A percentile compares a stretch with the other conserved stretches of the same genome.
Evolutionary conservation across 1,140 invertebrate genomes (phyloP).

Genomic region (Eumaeus atala): DNA sequence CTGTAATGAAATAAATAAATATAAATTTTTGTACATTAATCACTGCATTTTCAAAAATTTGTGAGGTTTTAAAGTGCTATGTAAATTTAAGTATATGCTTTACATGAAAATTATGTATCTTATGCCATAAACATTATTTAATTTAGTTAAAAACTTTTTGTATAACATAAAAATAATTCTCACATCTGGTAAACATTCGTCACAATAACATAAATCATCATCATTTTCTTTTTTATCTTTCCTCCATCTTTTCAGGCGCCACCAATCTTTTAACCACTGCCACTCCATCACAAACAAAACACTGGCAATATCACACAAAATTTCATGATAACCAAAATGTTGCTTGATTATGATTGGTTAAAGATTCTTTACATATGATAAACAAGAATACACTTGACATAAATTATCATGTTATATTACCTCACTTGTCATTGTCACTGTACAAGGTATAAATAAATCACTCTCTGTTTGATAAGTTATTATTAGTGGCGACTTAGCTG

Average conservation of each 20-base stretch:
- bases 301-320: conserved; percentile 44
- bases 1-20: too few relatives aligned
- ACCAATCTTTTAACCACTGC: conserved; percentile 85
- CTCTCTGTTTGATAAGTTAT: too few relatives aligned
- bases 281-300: conserved; percentile 77
- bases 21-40: too few relatives aligned
- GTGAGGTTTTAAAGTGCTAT: too few relatives aligned
- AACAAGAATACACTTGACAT: conserved; percentile 62
- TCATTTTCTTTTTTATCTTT: conserved; percentile 73
- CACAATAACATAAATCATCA: conserved; percentile 82
- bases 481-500: too few relatives aligned
- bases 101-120: too few relatives aligned
- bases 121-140: not conserved
- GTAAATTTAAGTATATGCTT: too few relatives aligned
- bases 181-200: conserved; percentile 80
- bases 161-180: conserved; percentile 33
- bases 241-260: conserved; percentile 81
- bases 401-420: conserved; percentile 62
- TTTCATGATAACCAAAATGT: conserved; percentile 38
- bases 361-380: conserved; percentile 46
- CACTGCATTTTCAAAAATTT: too few relatives aligned
- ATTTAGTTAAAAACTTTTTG: not conserved
- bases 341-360: conserved; percentile 48
- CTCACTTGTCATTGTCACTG: conserved; percentile 65
- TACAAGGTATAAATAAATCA: not conserved